Percentiles rank a stretch among this genome's conserved stretches.
Evolutionary conservation across 1,140 invertebrate genomes (phyloP).

Genomic region (Drosophila willistoni): DNA sequence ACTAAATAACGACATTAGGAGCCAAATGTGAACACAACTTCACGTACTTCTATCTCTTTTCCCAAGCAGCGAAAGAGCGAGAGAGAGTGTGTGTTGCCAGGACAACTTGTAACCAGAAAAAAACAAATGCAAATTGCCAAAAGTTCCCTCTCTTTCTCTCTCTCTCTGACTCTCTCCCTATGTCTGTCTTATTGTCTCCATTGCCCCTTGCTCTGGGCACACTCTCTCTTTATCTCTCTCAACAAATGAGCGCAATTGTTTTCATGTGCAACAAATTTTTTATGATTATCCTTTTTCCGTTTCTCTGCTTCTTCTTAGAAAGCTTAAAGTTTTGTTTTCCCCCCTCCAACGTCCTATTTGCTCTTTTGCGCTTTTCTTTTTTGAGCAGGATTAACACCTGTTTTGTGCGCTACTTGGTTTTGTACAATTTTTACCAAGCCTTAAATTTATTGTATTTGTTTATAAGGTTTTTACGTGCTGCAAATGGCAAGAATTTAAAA

Average conservation of each 20-base stretch:
- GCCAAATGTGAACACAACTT: constrained; percentile 38
- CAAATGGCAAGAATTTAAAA: constrained; percentile 39
- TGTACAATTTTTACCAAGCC: constrained; percentile 62
- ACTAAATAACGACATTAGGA: constrained; percentile 73
- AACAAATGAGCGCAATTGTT: constrained; percentile 75
- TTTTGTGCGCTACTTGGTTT: constrained; percentile 59
- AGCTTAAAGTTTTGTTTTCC: constrained; percentile 4
- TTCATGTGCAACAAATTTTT: constrained; percentile 70
- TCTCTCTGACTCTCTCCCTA: background rate
- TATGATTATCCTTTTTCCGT: constrained; percentile 51
- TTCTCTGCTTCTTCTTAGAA: constrained; percentile 1
- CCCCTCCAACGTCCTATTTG: constrained; percentile 4
- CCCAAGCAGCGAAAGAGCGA: background rate
- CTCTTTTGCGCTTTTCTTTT: background rate
- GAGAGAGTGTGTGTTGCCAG: constrained; percentile 49
- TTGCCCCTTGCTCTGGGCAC: background rate
- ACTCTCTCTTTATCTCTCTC: constrained; percentile 1
- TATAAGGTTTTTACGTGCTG: constrained; percentile 77
- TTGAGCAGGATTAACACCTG: constrained; percentile 73
- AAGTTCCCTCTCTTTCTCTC: background rate
- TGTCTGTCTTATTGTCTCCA: constrained; percentile 15
- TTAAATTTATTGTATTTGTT: constrained; percentile 78
- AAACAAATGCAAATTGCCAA: constrained; percentile 73
- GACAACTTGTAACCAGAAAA: constrained; percentile 66
- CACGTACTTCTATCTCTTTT: constrained; percentile 7